phyloP scores from a whole-genome alignment of 1,140 invertebrate genomes.

The Tetramorium parvispinum region DNA sequence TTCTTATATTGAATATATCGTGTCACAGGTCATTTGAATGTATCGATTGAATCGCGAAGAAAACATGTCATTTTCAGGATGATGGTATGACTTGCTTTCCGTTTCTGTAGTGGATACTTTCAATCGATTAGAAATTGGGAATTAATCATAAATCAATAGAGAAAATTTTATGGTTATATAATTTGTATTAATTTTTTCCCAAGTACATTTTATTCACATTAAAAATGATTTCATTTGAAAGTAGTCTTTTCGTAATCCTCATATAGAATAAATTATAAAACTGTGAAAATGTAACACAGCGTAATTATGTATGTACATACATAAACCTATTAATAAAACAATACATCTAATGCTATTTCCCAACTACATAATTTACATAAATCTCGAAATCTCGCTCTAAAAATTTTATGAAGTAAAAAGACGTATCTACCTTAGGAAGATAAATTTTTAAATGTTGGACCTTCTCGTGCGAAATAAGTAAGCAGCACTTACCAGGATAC shows the following conservation, averaged over 20 bases:
- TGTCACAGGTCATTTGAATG: slow-evolving; percentile 41
- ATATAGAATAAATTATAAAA: background rate
- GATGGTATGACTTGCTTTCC: background rate
- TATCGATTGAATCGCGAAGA: background rate
- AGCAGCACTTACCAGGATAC: slow-evolving; percentile 29
- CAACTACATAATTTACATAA: slow-evolving; percentile 24
- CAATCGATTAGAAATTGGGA: slow-evolving; percentile 34
- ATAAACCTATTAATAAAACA: slow-evolving; percentile 38
- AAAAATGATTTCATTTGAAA: background rate
- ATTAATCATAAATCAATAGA: slow-evolving; percentile 21
- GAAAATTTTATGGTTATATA: background rate
- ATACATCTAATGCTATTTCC: background rate
- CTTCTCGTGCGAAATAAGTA: slow-evolving; percentile 32
- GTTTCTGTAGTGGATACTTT: background rate
- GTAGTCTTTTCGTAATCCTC: background rate
- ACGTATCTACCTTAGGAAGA: background rate
- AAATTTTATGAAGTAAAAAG: slow-evolving; percentile 35
- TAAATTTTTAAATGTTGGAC: slow-evolving; percentile 37
- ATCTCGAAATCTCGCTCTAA: slow-evolving; percentile 21
- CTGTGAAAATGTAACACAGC: background rate
- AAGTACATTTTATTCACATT: background rate
- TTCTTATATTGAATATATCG: background rate
- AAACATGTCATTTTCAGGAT: slow-evolving; percentile 33
- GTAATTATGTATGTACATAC: background rate
- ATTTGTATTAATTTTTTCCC: background rate